Evolutionary conservation across 2,113 vertebrate species (phyloP).

Genomic region (Nannobrachium achirus): DNA sequence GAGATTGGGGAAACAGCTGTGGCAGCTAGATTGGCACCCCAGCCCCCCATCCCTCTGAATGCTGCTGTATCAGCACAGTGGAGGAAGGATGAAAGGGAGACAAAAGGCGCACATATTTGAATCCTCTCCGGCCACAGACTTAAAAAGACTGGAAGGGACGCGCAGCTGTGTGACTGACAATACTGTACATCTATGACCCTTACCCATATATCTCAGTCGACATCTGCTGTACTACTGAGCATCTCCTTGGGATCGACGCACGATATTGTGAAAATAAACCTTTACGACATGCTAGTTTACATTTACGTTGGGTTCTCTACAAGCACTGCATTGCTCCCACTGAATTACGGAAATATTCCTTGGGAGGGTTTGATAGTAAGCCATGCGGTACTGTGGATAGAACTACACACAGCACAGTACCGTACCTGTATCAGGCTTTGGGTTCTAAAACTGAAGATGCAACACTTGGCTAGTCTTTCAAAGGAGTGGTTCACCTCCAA

Average conservation of each 20-base stretch:
- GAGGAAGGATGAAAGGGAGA: slow-evolving; percentile 48
- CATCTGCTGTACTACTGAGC: slow-evolving; percentile 1
- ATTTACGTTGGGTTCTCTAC: slow-evolving; percentile 15
- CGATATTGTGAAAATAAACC: too few species aligned
- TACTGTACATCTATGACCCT: slow-evolving; percentile 13
- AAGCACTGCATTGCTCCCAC: not conserved
- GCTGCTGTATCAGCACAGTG: slow-evolving; percentile 68
- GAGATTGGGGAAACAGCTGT: slow-evolving; percentile 70
- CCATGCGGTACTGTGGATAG: too few species aligned
- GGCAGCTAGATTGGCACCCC: slow-evolving; percentile 44
- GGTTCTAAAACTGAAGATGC: not conserved
- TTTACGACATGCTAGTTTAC: slow-evolving; percentile 14
- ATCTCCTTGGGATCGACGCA: too few species aligned
- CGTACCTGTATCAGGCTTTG: not conserved
- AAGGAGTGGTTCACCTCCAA: too few species aligned
- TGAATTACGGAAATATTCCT: not conserved
- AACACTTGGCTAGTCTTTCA: not conserved
- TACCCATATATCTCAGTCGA: too few species aligned
- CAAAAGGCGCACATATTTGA: slow-evolving; percentile 46
- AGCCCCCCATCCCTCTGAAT: slow-evolving; percentile 32
- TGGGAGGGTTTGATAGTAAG: too few species aligned
- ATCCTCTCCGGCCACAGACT: slow-evolving; percentile 23
- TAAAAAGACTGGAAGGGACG: slow-evolving; percentile 20
- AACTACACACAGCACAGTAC: not conserved
- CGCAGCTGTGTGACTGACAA: slow-evolving; percentile 20